phyloP scores from a whole-genome alignment of 2,797 vertebrate genomes.

The Artibeus jamaicensis region DNA sequence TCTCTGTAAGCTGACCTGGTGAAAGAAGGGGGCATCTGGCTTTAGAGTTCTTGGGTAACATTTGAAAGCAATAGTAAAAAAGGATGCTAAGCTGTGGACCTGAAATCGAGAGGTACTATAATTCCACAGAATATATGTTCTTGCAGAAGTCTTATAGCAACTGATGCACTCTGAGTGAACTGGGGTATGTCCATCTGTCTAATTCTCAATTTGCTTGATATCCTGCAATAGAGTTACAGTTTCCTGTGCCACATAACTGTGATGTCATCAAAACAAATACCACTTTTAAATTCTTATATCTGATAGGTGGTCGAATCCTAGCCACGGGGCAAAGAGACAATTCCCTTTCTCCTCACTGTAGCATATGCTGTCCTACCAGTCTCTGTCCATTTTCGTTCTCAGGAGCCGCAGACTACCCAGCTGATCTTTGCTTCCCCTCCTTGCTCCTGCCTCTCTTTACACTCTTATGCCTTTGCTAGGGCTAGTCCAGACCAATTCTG shows the following conservation, averaged over 20 bases:
- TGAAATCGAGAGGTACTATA: neutral
- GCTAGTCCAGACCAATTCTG: neutral
- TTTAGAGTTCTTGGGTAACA: neutral
- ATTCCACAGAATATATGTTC: neutral
- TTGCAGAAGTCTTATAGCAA: neutral
- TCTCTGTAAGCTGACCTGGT: neutral
- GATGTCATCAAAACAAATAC: neutral
- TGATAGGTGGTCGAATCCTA: neutral
- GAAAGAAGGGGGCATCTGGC: neutral
- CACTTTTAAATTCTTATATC: neutral
- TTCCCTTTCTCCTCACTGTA: neutral
- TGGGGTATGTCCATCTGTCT: neutral
- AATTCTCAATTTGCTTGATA: neutral
- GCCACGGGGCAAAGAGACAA: neutral
- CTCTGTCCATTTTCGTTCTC: neutral
- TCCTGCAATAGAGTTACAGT: neutral
- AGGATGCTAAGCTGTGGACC: no score
- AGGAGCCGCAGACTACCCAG: neutral
- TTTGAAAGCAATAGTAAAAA: neutral
- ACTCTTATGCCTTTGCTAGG: neutral
- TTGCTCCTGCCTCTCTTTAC: neutral
- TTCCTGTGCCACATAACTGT: neutral
- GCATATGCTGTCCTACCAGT: neutral
- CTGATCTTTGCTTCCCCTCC: neutral
- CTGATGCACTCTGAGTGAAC: neutral